A percentile compares a stretch with the other conserved stretches of the same genome.
phyloP scores from a whole-genome alignment of 2,888 invertebrate genomes.

The Periphyllus acericola region DNA sequence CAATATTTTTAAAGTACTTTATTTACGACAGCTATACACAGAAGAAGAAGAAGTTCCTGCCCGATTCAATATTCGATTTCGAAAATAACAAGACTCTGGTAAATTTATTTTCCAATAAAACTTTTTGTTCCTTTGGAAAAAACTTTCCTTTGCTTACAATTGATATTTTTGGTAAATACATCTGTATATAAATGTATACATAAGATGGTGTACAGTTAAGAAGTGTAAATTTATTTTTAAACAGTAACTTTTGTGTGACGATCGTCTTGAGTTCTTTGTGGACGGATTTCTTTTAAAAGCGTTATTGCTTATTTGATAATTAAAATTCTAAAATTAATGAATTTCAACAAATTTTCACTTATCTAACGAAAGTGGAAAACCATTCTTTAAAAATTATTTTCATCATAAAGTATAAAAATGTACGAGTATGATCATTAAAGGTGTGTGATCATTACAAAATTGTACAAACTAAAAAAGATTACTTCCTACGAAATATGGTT shows the following conservation, averaged over 20 bases:
- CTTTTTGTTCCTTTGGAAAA: constrained; percentile 14
- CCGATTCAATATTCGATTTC: constrained; percentile 41
- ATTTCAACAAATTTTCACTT: too few species aligned
- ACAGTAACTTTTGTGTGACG: too few species aligned
- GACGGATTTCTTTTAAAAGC: too few species aligned
- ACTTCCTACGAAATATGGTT: too few species aligned
- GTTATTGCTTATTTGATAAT: too few species aligned
- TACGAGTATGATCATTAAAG: too few species aligned
- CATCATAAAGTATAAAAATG: too few species aligned
- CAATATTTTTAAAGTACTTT: constrained; percentile 37
- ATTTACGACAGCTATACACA: not conserved
- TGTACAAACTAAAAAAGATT: too few species aligned
- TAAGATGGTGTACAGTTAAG: not conserved
- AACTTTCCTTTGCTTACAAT: not conserved
- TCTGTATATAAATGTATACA: not conserved
- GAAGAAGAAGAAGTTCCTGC: constrained; percentile 32
- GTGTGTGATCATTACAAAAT: too few species aligned
- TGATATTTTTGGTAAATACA: not conserved
- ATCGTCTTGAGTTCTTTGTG: not conserved
- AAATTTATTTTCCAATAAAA: constrained; percentile 35
- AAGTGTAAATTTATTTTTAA: not conserved
- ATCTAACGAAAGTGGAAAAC: too few species aligned
- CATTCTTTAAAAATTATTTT: too few species aligned
- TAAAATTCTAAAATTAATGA: too few species aligned
- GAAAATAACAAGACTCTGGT: constrained; percentile 22